phyloP scores from a whole-genome alignment of 2,888 invertebrate species.

The Neoscelio sp. region DNA sequence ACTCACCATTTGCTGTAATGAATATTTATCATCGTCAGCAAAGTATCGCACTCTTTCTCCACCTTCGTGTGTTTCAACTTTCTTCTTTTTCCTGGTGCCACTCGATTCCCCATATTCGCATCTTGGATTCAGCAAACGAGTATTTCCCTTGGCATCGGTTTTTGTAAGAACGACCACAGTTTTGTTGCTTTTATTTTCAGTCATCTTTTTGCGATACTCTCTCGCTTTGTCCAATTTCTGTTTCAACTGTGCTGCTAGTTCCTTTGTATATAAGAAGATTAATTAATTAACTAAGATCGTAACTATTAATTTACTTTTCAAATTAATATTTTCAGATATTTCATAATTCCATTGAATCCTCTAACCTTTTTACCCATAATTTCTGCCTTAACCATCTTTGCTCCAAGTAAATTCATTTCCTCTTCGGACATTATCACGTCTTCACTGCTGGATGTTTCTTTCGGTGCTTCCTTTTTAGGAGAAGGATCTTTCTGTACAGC shows the following conservation, averaged over 20 bases:
- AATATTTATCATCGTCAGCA: slow-evolving; percentile 94
- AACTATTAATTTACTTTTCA: background rate
- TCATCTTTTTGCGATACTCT: slow-evolving; percentile 79
- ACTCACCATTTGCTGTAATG: slow-evolving; percentile 94
- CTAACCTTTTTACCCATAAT: slow-evolving; percentile 92
- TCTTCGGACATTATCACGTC: slow-evolving; percentile 87
- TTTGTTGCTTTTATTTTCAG: slow-evolving; percentile 49
- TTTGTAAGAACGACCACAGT: slow-evolving; percentile 86
- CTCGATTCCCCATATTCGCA: slow-evolving; percentile 74
- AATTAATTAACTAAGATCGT: background rate
- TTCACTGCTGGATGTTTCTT: slow-evolving; percentile 52
- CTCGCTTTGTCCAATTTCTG: slow-evolving; percentile 89
- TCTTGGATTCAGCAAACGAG: slow-evolving; percentile 86
- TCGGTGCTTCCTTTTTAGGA: slow-evolving; percentile 44
- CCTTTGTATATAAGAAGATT: slow-evolving; percentile 79
- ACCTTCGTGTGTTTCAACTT: slow-evolving; percentile 88
- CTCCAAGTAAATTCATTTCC: slow-evolving; percentile 95
- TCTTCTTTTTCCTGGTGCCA: slow-evolving; percentile 84
- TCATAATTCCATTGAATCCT: slow-evolving; percentile 64
- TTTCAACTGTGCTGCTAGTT: slow-evolving; percentile 89
- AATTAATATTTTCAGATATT: background rate
- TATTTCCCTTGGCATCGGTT: slow-evolving; percentile 86
- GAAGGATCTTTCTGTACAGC: slow-evolving; percentile 13
- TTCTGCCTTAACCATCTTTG: slow-evolving; percentile 97
- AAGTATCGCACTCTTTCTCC: slow-evolving; percentile 92